Evolutionary conservation across 2,113 vertebrate species (phyloP).

Genomic region (Dunckerocampus dactyliophorus): DNA sequence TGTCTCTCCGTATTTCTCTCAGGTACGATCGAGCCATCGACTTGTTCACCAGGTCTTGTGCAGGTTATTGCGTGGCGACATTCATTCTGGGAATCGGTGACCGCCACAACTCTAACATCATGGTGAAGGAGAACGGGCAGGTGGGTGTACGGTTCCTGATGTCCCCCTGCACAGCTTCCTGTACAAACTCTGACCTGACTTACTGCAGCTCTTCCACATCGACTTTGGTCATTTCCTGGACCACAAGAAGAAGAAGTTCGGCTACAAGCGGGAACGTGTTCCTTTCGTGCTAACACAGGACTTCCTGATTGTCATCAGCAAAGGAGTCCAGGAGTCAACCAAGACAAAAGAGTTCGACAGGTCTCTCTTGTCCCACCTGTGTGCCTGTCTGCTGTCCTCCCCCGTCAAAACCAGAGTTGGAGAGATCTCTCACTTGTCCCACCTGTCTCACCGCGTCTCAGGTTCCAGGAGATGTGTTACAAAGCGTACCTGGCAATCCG

Average conservation of each 20-base stretch:
- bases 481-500: slow-evolving; percentile 90
- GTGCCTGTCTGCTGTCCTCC: neutral
- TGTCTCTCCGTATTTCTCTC: slow-evolving; percentile 5
- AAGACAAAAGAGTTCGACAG: slow-evolving; percentile 81
- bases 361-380: slow-evolving; percentile 38
- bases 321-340: slow-evolving; percentile 74
- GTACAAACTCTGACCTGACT: neutral
- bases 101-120: slow-evolving; percentile 79
- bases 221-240: slow-evolving; percentile 78
- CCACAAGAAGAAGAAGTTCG: slow-evolving; percentile 84
- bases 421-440: neutral
- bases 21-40: slow-evolving; percentile 77
- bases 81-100: slow-evolving; percentile 79
- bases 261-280: slow-evolving; percentile 75
- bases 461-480: slow-evolving; percentile 95
- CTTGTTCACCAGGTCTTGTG: slow-evolving; percentile 76
- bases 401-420: neutral
- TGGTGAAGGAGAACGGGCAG: slow-evolving; percentile 79
- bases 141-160: slow-evolving; percentile 35
- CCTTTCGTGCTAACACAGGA: slow-evolving; percentile 78
- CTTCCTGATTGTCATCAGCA: slow-evolving; percentile 79
- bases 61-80: slow-evolving; percentile 76
- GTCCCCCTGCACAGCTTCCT: accelerated
- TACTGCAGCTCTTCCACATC: slow-evolving; percentile 72
- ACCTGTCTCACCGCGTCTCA: slow-evolving; percentile 36